Conservation (phyloP, 2,888 invertebrate genomes). For the Chaetoderma sp. region DNA sequence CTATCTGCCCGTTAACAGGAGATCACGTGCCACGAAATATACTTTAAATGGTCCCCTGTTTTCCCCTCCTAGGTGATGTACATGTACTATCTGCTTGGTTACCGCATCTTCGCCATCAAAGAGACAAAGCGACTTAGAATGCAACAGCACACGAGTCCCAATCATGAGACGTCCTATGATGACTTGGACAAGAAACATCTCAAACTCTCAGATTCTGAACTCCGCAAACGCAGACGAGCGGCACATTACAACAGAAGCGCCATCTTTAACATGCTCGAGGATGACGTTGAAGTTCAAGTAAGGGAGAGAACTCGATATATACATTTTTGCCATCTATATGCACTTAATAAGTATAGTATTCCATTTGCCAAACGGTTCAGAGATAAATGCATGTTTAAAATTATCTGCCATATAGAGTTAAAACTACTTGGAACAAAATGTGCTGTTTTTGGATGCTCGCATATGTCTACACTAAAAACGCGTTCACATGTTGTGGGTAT, state of each 20-base stretch:
- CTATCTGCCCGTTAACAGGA: too few relatives aligned
- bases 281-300: conserved; percentile 53
- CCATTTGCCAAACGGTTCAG: too few relatives aligned
- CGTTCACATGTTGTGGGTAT: too few relatives aligned
- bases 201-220: conserved; percentile 46
- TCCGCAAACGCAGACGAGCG: conserved; percentile 45
- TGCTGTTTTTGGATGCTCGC: too few relatives aligned
- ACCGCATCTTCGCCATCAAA: conserved; percentile 80
- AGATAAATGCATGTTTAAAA: too few relatives aligned
- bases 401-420: too few relatives aligned
- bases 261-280: conserved; percentile 54
- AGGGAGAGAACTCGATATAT: neutral
- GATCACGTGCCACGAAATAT: too few relatives aligned
- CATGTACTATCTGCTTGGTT: conserved; percentile 98
- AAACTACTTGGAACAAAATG: too few relatives aligned
- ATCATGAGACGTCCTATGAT: neutral
- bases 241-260: conserved; percentile 54
- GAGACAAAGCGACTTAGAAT: neutral
- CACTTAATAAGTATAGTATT: too few relatives aligned
- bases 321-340: too few relatives aligned
- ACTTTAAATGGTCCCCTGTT: too few relatives aligned
- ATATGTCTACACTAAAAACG: too few relatives aligned
- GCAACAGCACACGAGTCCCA: conserved; percentile 21
- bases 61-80: conserved; percentile 99
- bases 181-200: conserved; percentile 16